A percentile compares a stretch with the other conserved stretches of the same genome.
These are phyloP conservation scores for Callocephalon fimbriatum DNA, from an alignment of 2,113 vertebrate genomes.

Conservation along the genomic window DNA sequence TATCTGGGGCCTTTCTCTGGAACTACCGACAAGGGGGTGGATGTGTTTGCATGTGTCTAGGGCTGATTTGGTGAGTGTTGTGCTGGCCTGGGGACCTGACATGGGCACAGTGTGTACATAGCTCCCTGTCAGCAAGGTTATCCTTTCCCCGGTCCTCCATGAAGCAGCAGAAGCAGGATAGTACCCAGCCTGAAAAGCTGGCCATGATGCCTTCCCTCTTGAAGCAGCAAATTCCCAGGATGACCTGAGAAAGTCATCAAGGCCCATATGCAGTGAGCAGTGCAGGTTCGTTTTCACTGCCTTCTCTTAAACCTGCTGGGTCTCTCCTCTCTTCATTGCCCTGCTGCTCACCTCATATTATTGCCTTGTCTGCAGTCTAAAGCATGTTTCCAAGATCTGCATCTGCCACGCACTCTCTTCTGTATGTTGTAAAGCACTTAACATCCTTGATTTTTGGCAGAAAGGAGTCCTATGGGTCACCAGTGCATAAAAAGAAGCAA, in stretches of 20 bases:
- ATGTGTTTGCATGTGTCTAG: neutral
- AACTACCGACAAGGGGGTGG: fast-evolving
- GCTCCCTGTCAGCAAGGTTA: neutral
- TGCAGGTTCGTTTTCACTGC: neutral
- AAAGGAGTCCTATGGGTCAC: neutral
- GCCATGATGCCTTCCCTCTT: neutral
- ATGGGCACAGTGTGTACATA: neutral
- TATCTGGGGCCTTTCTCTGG: neutral
- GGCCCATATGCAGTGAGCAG: neutral
- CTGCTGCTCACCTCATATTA: fast-evolving
- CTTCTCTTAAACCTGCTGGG: neutral
- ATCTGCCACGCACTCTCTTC: neutral
- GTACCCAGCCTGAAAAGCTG: neutral
- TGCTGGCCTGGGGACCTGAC: neutral
- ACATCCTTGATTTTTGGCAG: neutral
- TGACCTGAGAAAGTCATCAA: neutral
- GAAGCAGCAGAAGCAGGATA: neutral
- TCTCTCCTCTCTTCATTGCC: neutral
- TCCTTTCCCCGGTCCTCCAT: neutral
- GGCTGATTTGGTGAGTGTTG: neutral
- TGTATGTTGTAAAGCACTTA: neutral
- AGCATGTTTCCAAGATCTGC: neutral
- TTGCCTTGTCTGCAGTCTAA: neutral
- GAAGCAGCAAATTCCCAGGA: neutral
- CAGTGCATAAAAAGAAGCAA: neutral